Conservation (phyloP, 2,113 vertebrate genomes). For the human region DNA sequence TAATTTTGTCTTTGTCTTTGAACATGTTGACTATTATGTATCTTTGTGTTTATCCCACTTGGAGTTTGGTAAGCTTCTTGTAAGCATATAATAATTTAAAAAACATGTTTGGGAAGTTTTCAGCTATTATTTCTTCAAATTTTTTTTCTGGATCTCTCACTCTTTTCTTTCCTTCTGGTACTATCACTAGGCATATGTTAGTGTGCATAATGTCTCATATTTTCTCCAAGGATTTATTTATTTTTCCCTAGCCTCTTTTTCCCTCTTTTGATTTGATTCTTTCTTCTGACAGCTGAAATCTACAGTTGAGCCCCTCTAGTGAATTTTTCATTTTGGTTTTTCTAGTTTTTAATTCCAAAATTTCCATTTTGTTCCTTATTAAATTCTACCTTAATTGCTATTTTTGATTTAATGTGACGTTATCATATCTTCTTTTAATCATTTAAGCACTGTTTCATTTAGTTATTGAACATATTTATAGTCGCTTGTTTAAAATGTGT, state of each 20-base stretch:
- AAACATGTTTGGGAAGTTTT: neutral
- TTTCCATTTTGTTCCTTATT: neutral
- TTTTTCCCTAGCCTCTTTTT: neutral
- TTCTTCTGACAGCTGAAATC: neutral
- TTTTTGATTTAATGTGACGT: neutral
- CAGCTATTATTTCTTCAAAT: neutral
- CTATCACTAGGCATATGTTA: neutral
- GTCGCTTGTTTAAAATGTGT: neutral
- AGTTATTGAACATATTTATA: neutral
- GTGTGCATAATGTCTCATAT: neutral
- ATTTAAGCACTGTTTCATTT: neutral
- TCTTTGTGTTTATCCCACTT: neutral
- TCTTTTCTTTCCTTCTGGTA: neutral
- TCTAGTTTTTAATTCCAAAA: neutral
- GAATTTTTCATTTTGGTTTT: neutral
- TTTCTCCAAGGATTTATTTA: neutral
- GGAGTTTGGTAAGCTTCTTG: neutral
- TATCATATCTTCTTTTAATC: neutral
- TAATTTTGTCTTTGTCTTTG: neutral
- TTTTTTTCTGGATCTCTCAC: neutral
- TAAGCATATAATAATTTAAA: neutral
- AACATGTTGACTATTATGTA: neutral
- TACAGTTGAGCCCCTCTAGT: neutral
- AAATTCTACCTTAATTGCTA: neutral
- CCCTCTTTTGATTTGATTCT: neutral